phyloP scores from a whole-genome alignment of 1,140 invertebrate genomes.

The Drosophila ercepeae region DNA sequence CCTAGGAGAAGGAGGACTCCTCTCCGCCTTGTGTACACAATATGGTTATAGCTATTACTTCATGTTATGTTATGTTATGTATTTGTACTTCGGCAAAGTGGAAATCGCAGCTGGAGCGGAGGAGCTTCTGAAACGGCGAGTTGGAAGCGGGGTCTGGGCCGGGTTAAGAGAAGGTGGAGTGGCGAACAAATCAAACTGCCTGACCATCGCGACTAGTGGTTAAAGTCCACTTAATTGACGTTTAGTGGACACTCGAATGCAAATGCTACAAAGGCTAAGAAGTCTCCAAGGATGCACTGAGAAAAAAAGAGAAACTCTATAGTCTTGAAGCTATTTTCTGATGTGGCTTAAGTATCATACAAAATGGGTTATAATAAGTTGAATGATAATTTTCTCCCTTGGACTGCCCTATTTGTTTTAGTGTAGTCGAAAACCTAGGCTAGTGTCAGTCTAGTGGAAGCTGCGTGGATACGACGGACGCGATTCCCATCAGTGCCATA shows the following conservation, averaged over 20 bases:
- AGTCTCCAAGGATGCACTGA: conserved; percentile 12
- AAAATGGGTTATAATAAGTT: too few relatives aligned
- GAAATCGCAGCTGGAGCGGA: conserved; percentile 71
- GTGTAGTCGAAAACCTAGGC: conserved; percentile 34
- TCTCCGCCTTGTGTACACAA: conserved; percentile 54
- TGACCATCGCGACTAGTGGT: conserved; percentile 40
- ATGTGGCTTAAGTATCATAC: too few relatives aligned
- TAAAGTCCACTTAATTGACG: conserved; percentile 80
- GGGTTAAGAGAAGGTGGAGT: conserved; percentile 27
- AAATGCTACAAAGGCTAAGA: conserved; percentile 43
- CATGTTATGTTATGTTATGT: conserved; percentile 64
- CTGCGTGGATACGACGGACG: conserved; percentile 60
- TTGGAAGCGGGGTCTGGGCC: background rate
- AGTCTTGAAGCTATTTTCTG: background rate
- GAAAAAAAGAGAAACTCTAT: background rate
- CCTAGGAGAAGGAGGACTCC: background rate
- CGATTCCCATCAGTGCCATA: conserved; percentile 69
- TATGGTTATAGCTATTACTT: conserved; percentile 75
- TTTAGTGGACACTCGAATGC: conserved; percentile 81
- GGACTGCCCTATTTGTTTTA: too few relatives aligned
- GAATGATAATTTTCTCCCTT: too few relatives aligned
- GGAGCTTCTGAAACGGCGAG: conserved; percentile 10
- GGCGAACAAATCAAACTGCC: conserved; percentile 73
- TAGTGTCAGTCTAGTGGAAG: conserved; percentile 28
- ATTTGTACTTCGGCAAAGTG: conserved; percentile 69